Evolutionary conservation across 2,113 vertebrate species (phyloP).

Genomic region (Lathamus discolor): DNA sequence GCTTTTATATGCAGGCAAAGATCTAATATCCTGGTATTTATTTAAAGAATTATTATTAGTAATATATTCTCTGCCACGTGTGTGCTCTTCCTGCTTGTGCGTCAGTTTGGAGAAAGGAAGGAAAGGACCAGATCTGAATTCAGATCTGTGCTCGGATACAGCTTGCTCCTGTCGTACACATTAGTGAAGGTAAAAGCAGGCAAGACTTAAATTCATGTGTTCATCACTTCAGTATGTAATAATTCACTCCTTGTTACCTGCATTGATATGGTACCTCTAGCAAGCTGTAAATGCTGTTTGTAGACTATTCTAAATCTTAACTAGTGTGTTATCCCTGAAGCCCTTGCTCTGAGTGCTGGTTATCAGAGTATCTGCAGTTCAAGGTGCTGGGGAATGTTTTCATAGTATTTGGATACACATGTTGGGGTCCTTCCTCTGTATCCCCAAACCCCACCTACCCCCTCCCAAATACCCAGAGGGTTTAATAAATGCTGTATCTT

Average conservation of each 20-base stretch:
- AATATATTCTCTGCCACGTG: neutral
- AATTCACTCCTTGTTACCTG: neutral
- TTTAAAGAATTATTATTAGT: neutral
- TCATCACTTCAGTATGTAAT: neutral
- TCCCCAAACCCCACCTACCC: neutral
- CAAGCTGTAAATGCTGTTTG: neutral
- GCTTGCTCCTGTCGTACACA: neutral
- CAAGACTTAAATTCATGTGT: neutral
- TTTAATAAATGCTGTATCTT: neutral
- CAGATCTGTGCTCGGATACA: neutral
- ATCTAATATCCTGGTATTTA: constrained; percentile 18
- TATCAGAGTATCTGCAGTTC: neutral
- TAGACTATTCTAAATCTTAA: neutral
- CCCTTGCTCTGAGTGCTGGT: neutral
- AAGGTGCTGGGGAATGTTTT: neutral
- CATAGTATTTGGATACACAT: neutral
- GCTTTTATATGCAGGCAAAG: neutral
- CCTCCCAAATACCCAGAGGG: neutral
- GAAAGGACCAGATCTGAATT: neutral
- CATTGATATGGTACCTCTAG: neutral
- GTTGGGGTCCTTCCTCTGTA: neutral
- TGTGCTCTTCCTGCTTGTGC: neutral
- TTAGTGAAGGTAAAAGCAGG: neutral
- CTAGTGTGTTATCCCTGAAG: neutral
- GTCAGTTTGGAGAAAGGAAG: neutral